Base-by-base conservation (phyloP, 1,140 invertebrate species). In the Eumeta japonica region DNA sequence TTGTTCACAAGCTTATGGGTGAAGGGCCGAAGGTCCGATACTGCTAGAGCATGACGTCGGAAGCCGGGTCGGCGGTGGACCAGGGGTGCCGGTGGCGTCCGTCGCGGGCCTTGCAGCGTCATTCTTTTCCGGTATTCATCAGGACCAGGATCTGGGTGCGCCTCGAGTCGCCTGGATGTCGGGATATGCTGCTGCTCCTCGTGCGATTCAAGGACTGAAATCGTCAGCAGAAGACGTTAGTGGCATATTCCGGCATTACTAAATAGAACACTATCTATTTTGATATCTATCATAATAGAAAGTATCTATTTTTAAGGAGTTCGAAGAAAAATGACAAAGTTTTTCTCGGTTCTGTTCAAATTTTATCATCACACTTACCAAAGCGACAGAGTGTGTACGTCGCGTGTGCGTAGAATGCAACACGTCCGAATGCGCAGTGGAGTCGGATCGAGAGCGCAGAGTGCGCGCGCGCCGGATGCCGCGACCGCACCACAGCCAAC, bases 361-460 rank as follows among this genome's bases (percentile, higher is more conserved):
- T n/a, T n/a, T n/a, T n/a, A n/a, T n/a, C n/a, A n/a, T n/a, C n/a
- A n/a, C n/a, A 50, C 18, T 41, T 52, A 70, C 68, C 37, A 58
- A 56, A 20, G 63, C 67, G 24, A 72, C 56, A 29, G 63, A 67
- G 35, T 73, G 63, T 15, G 63, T 60, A 10, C 65, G 44, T 7
- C 53, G 42, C 3, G 62, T 59, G 19, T 75, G 62, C 1, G 72
- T 74, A 4, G 74, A 75, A 29, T 68, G 73, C n/a, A 74, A 62
- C 35, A 74, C 54, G 40, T 76, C 72, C 7, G 68, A 74, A 46
- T 75, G 50, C 0, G 72, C 73, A 2, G 74, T 70, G 35, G 68
- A 75, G 41, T 75, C 74, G 2, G 65, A 72, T 10, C 73, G 57
- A 0, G 71, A 66, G 2, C 70, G 64, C 12, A 70, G 48, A 0